These are phyloP conservation scores for Charadrius vociferus DNA, from an alignment of 2,113 vertebrate species.

Conservation along the genomic window DNA sequence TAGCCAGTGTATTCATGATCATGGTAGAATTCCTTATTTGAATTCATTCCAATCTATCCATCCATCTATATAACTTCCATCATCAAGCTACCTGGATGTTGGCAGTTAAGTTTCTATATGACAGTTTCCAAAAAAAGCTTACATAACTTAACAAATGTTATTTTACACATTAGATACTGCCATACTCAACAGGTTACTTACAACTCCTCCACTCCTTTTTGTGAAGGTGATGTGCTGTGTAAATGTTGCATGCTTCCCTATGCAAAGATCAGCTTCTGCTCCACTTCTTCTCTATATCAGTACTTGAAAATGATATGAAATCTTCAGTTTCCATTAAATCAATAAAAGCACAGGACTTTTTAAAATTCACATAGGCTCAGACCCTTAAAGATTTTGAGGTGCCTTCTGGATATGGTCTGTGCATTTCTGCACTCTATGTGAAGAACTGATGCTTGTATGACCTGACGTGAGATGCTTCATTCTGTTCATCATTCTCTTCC, in stretches of 20 bases:
- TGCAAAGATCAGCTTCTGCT: neutral
- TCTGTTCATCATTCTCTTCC: neutral
- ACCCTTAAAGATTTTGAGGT: neutral
- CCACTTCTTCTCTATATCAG: neutral
- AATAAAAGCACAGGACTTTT: neutral
- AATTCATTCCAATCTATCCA: neutral
- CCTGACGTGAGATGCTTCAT: neutral
- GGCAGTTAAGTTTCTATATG: neutral
- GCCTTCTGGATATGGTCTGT: neutral
- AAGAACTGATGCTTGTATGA: neutral
- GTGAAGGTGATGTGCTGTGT: neutral
- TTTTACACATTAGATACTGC: neutral
- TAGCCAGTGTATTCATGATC: neutral
- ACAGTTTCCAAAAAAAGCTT: neutral
- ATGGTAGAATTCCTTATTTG: neutral
- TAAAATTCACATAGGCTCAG: neutral
- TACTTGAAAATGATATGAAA: neutral
- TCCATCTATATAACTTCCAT: neutral
- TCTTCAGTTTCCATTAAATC: neutral
- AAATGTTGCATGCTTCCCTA: neutral
- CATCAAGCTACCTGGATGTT: neutral
- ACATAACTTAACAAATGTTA: neutral
- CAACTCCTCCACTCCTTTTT: neutral
- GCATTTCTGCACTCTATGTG: neutral
- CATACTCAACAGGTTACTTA: neutral